Percentiles rank a stretch among this genome's conserved stretches.
Conservation (phyloP, 2,888 invertebrate genomes). For the Hyposoter dolosus region DNA sequence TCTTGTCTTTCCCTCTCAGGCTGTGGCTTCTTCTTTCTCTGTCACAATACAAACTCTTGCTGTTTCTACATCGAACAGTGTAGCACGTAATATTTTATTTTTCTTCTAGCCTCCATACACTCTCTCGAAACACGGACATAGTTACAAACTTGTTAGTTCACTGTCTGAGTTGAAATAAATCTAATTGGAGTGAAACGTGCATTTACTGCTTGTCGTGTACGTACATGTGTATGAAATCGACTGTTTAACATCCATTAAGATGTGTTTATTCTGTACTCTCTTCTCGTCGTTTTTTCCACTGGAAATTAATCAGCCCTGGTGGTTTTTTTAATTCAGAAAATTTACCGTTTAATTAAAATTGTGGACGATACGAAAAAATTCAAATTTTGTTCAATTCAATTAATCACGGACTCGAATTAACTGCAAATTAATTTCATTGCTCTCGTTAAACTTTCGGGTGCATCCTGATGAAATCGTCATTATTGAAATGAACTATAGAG, state of each 20-base stretch:
- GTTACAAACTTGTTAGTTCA: constrained; percentile 8
- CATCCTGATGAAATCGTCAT: constrained; percentile 29
- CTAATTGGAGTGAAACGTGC: constrained; percentile 62
- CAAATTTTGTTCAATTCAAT: neutral
- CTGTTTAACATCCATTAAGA: constrained; percentile 16
- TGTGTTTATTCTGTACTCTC: constrained; percentile 23
- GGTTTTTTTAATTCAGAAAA: neutral
- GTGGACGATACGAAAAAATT: neutral
- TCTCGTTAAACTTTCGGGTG: neutral
- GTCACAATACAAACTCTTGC: constrained; percentile 21
- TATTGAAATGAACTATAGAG: neutral
- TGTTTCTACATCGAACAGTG: constrained; percentile 57
- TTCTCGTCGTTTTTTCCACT: constrained; percentile 19
- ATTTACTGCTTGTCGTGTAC: constrained; percentile 56
- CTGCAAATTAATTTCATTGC: neutral
- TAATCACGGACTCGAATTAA: neutral
- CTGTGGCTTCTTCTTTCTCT: constrained; percentile 27
- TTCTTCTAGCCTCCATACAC: constrained; percentile 62
- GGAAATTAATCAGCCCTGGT: constrained; percentile 18
- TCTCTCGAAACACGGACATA: constrained; percentile 61
- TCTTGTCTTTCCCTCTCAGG: constrained; percentile 64
- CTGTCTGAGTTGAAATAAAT: constrained; percentile 47
- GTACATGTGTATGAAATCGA: constrained; percentile 33
- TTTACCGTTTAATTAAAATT: neutral
- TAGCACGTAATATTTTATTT: constrained; percentile 63